Evolutionary conservation across 2,113 vertebrate species (phyloP).

Genomic region (Galeopterus variegatus): DNA sequence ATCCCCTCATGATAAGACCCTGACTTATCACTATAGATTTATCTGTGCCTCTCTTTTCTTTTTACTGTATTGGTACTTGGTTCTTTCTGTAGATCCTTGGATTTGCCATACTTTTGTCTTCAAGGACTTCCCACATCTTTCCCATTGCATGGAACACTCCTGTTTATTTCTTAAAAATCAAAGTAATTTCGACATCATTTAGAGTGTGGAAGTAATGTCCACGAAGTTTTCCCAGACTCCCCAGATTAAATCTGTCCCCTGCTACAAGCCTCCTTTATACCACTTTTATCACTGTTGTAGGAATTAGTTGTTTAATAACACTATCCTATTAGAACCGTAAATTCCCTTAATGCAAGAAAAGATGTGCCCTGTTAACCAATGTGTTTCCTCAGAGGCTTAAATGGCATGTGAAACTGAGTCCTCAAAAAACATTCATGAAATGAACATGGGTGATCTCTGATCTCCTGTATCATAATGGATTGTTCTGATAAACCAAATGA

Average conservation of each 20-base stretch:
- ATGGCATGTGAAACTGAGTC: not conserved
- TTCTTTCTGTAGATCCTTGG: not conserved
- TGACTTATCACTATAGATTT: not conserved
- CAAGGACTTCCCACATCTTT: not conserved
- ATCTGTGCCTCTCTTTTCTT: not conserved
- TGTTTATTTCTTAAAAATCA: not conserved
- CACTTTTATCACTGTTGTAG: not conserved
- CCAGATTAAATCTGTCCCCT: not conserved
- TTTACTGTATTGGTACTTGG: not conserved
- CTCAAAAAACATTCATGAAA: not conserved
- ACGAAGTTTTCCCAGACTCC: not conserved
- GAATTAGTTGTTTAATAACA: conserved; percentile 26
- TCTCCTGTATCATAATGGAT: not conserved
- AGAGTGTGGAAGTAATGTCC: not conserved
- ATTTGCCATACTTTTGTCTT: not conserved
- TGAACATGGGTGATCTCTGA: not conserved
- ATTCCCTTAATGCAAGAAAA: not conserved
- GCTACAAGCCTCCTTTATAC: not conserved
- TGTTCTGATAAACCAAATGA: not conserved
- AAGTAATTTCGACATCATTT: not conserved
- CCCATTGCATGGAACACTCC: not conserved
- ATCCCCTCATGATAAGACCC: not conserved
- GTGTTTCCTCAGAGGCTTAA: not conserved
- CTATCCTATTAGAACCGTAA: not conserved
- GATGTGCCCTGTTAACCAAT: not conserved